Evolutionary conservation across 2,888 invertebrate species (phyloP), one percentile per base, ranked within the genome.

Genomic region (Campaea margaritaria): DNA sequence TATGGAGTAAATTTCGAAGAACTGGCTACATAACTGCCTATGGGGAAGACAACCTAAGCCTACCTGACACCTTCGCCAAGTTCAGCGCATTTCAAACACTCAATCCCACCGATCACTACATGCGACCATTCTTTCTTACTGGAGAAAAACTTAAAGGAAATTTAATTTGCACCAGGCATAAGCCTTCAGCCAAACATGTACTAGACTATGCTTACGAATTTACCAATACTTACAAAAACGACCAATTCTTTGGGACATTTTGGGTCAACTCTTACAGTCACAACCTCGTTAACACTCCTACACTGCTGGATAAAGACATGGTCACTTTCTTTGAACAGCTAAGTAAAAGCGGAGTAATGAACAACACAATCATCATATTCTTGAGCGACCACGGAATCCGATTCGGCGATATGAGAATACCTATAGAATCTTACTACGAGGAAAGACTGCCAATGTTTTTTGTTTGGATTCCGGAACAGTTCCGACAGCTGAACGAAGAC

Each of bases 61-160:
- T 82, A 43, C 95, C 97, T 1, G 95, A 95, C 51, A 96, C 96
- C 0, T 96, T 96, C 79, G 67, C 74, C 21, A 76, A 68, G 70
- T 58, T 69, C 73, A 54, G 97, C n/a, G 68, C 97, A 0, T 98
- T 97, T 75, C 88, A 90, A 38, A 84, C 93, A 1, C 94, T n/a
- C n/a, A n/a, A 94, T 0, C 97, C 98, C 0, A 95, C 96, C 0
- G 96, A 97, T 78, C 96, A 96, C 75, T 97, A 97, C 72, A 88
- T 96, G 60, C 92, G 97, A 27, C 96, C 97, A 0, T 95, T 96
- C 68, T 93, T 95, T 60, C 76, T 95, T 11, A 95, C 95, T 0
- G 94, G 95, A 0, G 95, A 93, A 67, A 81, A 93, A 13, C 31
- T 1, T 16, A 83, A 82, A 15, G 87, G 89, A 42, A 81, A 84